These are phyloP conservation scores for Ramphastos sulfuratus DNA, from an alignment of 2,113 vertebrate genomes.

Conservation along the genomic window DNA sequence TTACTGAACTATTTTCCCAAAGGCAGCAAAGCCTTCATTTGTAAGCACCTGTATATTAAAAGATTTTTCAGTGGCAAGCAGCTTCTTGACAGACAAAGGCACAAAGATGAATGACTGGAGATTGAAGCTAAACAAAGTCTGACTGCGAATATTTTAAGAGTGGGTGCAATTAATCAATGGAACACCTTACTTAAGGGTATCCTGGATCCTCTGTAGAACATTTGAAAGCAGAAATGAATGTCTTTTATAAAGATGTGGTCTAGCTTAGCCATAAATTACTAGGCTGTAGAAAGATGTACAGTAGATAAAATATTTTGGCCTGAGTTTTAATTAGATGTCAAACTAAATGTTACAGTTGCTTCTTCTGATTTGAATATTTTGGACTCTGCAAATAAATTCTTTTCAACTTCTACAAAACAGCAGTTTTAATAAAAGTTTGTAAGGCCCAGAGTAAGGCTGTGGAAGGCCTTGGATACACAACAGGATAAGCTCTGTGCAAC, in stretches of 20 bases:
- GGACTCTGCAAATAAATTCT: background rate
- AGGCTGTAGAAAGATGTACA: background rate
- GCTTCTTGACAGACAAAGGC: conserved; percentile 41
- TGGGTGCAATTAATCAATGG: conserved; percentile 47
- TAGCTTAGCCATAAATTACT: conserved; percentile 39
- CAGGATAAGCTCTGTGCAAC: background rate
- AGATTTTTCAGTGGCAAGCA: conserved; percentile 21
- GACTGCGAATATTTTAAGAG: conserved; percentile 49
- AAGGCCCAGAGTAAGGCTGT: background rate
- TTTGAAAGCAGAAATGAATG: conserved; percentile 45
- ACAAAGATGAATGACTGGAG: conserved; percentile 35
- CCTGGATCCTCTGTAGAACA: background rate
- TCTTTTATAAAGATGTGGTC: conserved; percentile 7
- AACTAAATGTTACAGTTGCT: background rate
- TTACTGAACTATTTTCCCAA: background rate
- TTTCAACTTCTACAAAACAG: background rate
- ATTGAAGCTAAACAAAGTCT: conserved; percentile 34
- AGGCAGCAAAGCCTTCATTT: background rate
- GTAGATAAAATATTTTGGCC: background rate
- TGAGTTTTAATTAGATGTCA: conserved; percentile 25
- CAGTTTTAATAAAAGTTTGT: background rate
- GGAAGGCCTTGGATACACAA: background rate
- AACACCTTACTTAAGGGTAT: conserved; percentile 38
- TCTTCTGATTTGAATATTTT: background rate
- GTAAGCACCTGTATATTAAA: conserved; percentile 3